Evolutionary conservation across 2,888 invertebrate species (phyloP).

Genomic region (Drosophila affinis): DNA sequence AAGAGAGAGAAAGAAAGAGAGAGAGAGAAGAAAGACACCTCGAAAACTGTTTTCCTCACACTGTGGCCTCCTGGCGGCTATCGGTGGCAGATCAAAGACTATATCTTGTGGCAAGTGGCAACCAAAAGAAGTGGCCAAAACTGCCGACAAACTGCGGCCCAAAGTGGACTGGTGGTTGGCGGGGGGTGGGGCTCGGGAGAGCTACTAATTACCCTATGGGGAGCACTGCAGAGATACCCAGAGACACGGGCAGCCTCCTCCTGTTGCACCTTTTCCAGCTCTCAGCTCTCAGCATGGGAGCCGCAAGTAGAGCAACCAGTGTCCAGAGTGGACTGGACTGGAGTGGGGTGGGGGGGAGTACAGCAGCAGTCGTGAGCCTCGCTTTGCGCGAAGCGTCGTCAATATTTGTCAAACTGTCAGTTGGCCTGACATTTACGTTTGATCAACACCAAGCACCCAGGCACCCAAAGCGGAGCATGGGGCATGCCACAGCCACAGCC

Average conservation of each 20-base stretch:
- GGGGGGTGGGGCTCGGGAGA: slow-evolving; percentile 1
- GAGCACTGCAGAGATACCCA: slow-evolving; percentile 50
- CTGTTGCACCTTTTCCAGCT: background rate
- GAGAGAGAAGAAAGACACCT: background rate
- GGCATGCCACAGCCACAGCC: slow-evolving; percentile 4
- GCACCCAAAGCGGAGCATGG: slow-evolving; percentile 41
- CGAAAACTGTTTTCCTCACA: background rate
- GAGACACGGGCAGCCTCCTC: slow-evolving; percentile 1
- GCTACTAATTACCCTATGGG: slow-evolving; percentile 81
- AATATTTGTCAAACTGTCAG: slow-evolving; percentile 83
- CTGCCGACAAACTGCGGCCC: slow-evolving; percentile 32
- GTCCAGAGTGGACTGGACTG: background rate
- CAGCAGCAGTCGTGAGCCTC: slow-evolving; percentile 43
- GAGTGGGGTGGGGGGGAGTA: background rate
- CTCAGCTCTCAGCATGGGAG: background rate
- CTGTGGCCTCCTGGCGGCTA: slow-evolving; percentile 52
- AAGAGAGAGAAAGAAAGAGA: too few species aligned
- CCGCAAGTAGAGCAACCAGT: slow-evolving; percentile 29
- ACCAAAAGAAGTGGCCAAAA: background rate
- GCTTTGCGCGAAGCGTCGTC: slow-evolving; percentile 75
- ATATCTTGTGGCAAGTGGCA: slow-evolving; percentile 68
- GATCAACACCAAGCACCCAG: slow-evolving; percentile 70
- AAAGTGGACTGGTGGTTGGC: slow-evolving; percentile 19
- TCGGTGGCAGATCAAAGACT: slow-evolving; percentile 63
- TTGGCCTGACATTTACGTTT: slow-evolving; percentile 82